Base-by-base conservation (phyloP, 2,113 vertebrate species). In the Laterallus jamaicensis region DNA sequence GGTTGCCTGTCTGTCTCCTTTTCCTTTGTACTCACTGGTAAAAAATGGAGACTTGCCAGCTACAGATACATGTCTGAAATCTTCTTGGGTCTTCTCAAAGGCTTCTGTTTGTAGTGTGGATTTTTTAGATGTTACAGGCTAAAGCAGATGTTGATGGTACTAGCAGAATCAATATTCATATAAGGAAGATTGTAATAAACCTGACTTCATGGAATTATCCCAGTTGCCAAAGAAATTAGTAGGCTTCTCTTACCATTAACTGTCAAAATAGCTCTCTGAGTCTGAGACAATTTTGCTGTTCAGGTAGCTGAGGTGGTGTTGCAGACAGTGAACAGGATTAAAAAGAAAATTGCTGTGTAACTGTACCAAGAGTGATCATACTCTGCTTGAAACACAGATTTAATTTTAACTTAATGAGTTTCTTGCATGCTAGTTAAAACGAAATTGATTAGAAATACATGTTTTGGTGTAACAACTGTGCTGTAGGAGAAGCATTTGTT, bases 351-450 rank as follows among this genome's bases (percentile, higher is more conserved):
- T 82, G 22, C 22, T 12, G 22, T 44, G 39, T 79, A 90, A 55
- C 22, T 68, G 63, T 88, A 92, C 37, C 18, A 59, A 62, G 22
- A 85, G 47, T 63, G 77, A 78, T 95, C 83, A 86, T 39, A 62
- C 54, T 83, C 69, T 44, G 74, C 58, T 81, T 50, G 54, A 95
- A 93, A 88, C 92, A 79, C 95, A 58, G 58, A 37, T 86, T 96
- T 95, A 76, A 97, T 92, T 94, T 89, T 80, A 91, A 88, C 47
- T 66, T 96, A 93, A 96, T 63, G 71, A 93, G 58, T 82, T 95
- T 94, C 47, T 74, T 78, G 40, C 66, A 76, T 88, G 49, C 84
- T 93, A 85, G 80, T 89, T 93, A 74, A 74, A 92, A 71, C 47
- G 82, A 75, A 85, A 93, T 95, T 92, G 76, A 89, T 96, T 78